Evolutionary conservation across 1,140 invertebrate species (phyloP).

Genomic region (Diorhabda sublineata): DNA sequence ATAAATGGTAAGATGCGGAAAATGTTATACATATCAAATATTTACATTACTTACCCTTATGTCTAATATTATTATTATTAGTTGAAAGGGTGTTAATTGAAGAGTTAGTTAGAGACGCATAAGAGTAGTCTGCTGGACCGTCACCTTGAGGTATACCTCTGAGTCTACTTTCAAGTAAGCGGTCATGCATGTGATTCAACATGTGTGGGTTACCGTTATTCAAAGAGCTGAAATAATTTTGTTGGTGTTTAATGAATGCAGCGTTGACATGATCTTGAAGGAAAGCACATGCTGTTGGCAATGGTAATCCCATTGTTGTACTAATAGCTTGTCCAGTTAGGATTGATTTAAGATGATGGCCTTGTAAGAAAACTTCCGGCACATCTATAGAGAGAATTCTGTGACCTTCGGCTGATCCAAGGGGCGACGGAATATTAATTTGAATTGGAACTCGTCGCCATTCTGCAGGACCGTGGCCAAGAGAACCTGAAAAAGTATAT

Average conservation of each 20-base stretch:
- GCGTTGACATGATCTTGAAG: slow-evolving; percentile 82
- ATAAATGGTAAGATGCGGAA: too few relatives aligned
- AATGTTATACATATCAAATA: background rate
- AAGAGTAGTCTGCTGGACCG: slow-evolving; percentile 66
- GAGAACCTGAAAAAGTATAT: slow-evolving; percentile 3
- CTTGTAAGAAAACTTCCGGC: slow-evolving; percentile 70
- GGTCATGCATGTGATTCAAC: slow-evolving; percentile 11
- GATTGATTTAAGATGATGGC: slow-evolving; percentile 57
- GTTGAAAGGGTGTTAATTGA: background rate
- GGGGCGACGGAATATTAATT: slow-evolving; percentile 45
- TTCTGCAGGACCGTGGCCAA: slow-evolving; percentile 44
- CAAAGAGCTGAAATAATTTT: slow-evolving; percentile 11
- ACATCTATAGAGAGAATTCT: slow-evolving; percentile 65
- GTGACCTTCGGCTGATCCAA: slow-evolving; percentile 52
- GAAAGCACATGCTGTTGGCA: slow-evolving; percentile 68
- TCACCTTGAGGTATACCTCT: slow-evolving; percentile 45
- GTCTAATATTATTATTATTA: background rate
- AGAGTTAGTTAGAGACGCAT: slow-evolving; percentile 32
- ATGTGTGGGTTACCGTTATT: slow-evolving; percentile 8
- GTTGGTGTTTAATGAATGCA: slow-evolving; percentile 46
- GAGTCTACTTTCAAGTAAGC: slow-evolving; percentile 4
- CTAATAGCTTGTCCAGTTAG: slow-evolving; percentile 78
- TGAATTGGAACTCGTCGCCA: slow-evolving; percentile 53
- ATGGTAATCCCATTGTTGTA: slow-evolving; percentile 75
- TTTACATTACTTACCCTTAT: background rate